These are phyloP conservation scores for Polyergus mexicanus DNA, from an alignment of 1,140 invertebrate genomes.

Conservation along the genomic window DNA sequence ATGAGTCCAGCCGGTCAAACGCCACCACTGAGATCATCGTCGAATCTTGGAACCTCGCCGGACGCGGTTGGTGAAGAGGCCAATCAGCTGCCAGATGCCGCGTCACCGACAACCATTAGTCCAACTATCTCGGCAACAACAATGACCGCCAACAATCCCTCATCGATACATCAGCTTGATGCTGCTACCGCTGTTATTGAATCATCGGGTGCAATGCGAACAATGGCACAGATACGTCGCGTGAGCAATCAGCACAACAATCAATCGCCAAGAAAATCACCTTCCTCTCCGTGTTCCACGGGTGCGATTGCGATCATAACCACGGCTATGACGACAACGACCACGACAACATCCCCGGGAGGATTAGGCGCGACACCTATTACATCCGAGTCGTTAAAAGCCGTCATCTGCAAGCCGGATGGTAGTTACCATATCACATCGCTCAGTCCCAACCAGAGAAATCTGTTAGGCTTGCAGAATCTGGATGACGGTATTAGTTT, in stretches of 20 bases:
- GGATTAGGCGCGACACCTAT: constrained; percentile 70
- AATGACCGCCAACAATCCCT: constrained; percentile 1
- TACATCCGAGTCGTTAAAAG: constrained; percentile 80
- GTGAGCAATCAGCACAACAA: constrained; percentile 69
- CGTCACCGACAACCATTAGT: constrained; percentile 82
- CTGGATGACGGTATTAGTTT: constrained; percentile 79
- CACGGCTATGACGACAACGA: constrained; percentile 48
- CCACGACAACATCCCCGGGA: constrained; percentile 54
- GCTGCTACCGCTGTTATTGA: constrained; percentile 80
- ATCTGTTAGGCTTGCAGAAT: constrained; percentile 80
- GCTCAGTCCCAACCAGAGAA: constrained; percentile 79
- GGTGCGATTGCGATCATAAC: constrained; percentile 20
- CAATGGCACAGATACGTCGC: constrained; percentile 71
- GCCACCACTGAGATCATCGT: constrained; percentile 80
- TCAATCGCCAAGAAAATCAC: constrained; percentile 82
- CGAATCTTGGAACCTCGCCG: constrained; percentile 77
- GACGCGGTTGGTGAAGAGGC: constrained; percentile 83
- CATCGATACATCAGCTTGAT: constrained; percentile 45
- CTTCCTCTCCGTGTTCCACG: constrained; percentile 77
- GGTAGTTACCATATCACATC: constrained; percentile 82
- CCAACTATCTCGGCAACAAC: constrained; percentile 63
- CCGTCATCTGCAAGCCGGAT: constrained; percentile 82
- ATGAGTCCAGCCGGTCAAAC: constrained; percentile 85
- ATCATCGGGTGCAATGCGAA: constrained; percentile 66
- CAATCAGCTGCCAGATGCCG: constrained; percentile 80